Percentiles rank a stretch among this genome's conserved stretches.
These are phyloP conservation scores for Pecten maximus DNA, from an alignment of 2,888 invertebrate species.

Conservation along the genomic window DNA sequence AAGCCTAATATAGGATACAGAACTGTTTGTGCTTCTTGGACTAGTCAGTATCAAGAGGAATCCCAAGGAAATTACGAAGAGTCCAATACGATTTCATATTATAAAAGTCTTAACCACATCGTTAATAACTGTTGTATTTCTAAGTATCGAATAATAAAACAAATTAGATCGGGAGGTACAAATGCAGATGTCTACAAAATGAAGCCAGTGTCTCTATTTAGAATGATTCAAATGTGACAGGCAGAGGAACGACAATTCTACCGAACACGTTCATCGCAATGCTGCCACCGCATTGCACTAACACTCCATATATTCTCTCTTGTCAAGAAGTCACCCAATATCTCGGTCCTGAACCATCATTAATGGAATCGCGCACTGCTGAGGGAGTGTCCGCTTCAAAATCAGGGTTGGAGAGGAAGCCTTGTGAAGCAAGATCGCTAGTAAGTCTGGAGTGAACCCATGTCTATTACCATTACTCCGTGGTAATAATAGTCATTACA, in stretches of 20 bases:
- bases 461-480: background rate
- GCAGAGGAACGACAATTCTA: background rate
- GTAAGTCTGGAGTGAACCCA: background rate
- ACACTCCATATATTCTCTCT: background rate
- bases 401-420: background rate
- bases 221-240: too few species aligned
- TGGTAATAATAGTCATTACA: constrained; percentile 12
- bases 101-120: too few species aligned
- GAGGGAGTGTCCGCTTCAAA: background rate
- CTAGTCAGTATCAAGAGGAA: too few species aligned
- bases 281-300: background rate
- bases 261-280: background rate
- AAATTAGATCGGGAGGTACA: too few species aligned
- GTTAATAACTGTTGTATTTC: too few species aligned
- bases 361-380: constrained; percentile 4
- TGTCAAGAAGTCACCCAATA: background rate
- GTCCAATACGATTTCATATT: too few species aligned
- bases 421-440: background rate
- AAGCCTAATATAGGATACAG: too few species aligned
- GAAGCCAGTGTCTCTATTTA: too few species aligned
- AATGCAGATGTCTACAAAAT: too few species aligned
- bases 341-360: background rate
- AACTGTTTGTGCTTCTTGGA: too few species aligned
- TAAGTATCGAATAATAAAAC: too few species aligned
- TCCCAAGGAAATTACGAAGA: too few species aligned